These are phyloP conservation scores for Hirundichthys speculiger DNA, from an alignment of 2,113 vertebrate species.

Conservation along the genomic window DNA sequence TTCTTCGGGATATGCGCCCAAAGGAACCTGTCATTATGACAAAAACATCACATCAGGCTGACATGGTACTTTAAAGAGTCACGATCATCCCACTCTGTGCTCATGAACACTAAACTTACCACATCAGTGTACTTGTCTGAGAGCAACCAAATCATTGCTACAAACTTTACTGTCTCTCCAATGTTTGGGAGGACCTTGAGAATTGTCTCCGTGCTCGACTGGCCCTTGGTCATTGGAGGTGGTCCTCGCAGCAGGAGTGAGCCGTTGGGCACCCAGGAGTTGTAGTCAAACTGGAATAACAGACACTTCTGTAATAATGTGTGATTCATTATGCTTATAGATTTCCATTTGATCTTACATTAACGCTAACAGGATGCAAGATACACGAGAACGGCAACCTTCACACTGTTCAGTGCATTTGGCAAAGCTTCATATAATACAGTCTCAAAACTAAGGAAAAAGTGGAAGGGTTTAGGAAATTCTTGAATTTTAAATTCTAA, in stretches of 20 bases:
- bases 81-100: too few relatives aligned
- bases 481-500: too few relatives aligned
- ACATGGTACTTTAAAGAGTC: background rate
- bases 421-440: too few relatives aligned
- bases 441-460: too few relatives aligned
- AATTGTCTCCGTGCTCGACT: conserved; percentile 48
- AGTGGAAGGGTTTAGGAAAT: too few relatives aligned
- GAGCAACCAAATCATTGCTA: background rate
- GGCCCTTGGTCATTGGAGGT: conserved; percentile 63
- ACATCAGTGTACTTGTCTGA: background rate
- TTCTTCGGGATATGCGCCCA: conserved; percentile 54
- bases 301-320: background rate
- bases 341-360: too few relatives aligned
- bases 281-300: conserved; percentile 64
- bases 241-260: conserved; percentile 39
- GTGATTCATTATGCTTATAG: too few relatives aligned
- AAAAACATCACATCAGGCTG: background rate
- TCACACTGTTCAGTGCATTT: too few relatives aligned
- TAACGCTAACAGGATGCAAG: too few relatives aligned
- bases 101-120: conserved; percentile 26
- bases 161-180: conserved; percentile 1
- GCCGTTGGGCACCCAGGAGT: conserved; percentile 53
- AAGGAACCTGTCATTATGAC: conserved; percentile 31
- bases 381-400: too few relatives aligned
- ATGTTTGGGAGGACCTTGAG: conserved; percentile 55